These are phyloP conservation scores for Rhynchomys soricoides DNA, from an alignment of 2,113 vertebrate genomes.

Conservation along the genomic window DNA sequence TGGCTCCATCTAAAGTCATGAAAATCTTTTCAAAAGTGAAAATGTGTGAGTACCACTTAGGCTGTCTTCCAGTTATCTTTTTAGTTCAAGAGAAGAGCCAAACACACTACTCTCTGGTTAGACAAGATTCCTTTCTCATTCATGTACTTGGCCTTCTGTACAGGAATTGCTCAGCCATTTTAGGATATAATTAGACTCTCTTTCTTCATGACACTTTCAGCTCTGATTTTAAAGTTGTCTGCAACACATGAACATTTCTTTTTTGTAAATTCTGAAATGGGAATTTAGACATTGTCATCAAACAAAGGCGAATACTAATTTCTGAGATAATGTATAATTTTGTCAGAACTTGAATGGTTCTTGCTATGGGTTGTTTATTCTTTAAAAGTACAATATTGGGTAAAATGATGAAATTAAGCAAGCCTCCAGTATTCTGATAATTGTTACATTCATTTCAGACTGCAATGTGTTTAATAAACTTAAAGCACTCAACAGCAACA, in stretches of 20 bases:
- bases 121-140: background rate
- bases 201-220: background rate
- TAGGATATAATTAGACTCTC: background rate
- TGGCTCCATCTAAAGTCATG: background rate
- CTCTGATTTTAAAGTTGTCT: constrained; percentile 9
- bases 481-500: background rate
- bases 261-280: background rate
- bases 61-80: background rate
- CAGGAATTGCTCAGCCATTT: background rate
- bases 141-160: rapidly evolving
- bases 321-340: background rate
- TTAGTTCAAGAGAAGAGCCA: background rate
- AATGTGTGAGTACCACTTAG: background rate
- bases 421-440: background rate
- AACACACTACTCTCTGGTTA: background rate
- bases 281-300: constrained; percentile 27
- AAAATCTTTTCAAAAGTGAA: constrained; percentile 25
- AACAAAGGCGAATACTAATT: background rate
- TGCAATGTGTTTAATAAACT: background rate
- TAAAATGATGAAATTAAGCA: background rate
- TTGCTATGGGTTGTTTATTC: background rate
- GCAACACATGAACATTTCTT: background rate
- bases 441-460: background rate
- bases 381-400: background rate
- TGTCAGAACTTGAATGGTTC: background rate